Conservation (phyloP, 2,113 vertebrate genomes). For the Actinemys pallida region DNA sequence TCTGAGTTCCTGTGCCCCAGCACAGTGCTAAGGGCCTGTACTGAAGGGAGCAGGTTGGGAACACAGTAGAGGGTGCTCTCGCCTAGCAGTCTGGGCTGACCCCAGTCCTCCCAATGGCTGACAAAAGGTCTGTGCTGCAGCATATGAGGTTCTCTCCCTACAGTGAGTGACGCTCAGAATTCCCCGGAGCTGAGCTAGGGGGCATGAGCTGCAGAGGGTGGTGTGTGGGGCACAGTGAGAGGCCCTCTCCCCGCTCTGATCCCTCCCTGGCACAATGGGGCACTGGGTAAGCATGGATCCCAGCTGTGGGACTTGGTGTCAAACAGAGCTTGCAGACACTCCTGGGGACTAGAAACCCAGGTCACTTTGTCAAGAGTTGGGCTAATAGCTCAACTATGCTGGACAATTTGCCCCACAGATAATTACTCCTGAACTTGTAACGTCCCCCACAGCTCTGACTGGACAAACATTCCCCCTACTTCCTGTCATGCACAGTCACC, state of each 20-base stretch:
- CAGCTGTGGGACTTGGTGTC: neutral
- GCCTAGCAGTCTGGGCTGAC: neutral
- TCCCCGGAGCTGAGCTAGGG: neutral
- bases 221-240: neutral
- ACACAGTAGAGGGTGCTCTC: neutral
- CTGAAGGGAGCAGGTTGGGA: neutral
- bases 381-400: neutral
- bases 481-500: neutral
- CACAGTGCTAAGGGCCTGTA: neutral
- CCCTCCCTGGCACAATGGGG: rapidly evolving
- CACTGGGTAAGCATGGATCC: neutral
- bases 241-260: too few relatives aligned
- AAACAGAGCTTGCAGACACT: neutral
- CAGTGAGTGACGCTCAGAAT: neutral
- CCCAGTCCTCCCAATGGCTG: neutral
- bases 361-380: neutral
- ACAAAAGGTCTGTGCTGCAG: neutral
- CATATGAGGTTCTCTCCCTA: neutral
- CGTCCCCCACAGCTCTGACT: neutral
- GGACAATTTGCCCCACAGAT: neutral
- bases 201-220: neutral
- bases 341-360: neutral
- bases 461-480: neutral
- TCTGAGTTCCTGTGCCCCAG: neutral
- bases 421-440: neutral